Evolutionary conservation across 2,113 vertebrate genomes (phyloP).

Genomic region (Leucosticte australis): DNA sequence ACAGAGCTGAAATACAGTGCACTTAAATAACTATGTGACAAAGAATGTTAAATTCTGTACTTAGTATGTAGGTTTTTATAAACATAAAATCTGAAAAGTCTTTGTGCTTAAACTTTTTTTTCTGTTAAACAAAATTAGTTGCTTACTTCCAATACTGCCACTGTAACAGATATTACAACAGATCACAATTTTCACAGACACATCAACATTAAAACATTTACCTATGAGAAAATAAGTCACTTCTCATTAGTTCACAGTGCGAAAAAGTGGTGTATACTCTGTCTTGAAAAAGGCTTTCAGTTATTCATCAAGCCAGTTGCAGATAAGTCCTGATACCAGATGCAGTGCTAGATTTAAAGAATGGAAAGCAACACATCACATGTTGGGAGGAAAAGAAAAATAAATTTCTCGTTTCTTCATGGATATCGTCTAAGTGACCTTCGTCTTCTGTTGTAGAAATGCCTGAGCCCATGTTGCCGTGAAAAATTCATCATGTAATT

Average conservation of each 20-base stretch:
- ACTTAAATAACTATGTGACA: constrained; percentile 78
- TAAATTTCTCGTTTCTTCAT: constrained; percentile 79
- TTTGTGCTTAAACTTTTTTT: constrained; percentile 79
- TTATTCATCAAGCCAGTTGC: constrained; percentile 70
- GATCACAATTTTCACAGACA: constrained; percentile 81
- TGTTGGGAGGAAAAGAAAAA: constrained; percentile 68
- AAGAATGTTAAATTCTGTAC: constrained; percentile 76
- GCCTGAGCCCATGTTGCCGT: constrained; percentile 93
- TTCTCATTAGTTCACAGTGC: constrained; percentile 86
- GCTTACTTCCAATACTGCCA: constrained; percentile 82
- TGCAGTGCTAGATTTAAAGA: constrained; percentile 70
- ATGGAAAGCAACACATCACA: constrained; percentile 76
- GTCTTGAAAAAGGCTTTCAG: constrained; percentile 73
- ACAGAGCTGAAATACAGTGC: constrained; percentile 78
- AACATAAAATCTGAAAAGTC: constrained; percentile 76
- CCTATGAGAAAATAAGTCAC: constrained; percentile 81
- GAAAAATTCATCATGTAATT: constrained; percentile 99
- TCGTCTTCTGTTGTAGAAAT: constrained; percentile 98
- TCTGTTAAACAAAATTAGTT: constrained; percentile 75
- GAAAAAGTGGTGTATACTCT: constrained; percentile 76
- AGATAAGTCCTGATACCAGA: constrained; percentile 75
- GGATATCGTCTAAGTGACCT: constrained; percentile 90
- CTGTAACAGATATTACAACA: constrained; percentile 82
- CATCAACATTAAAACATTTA: constrained; percentile 82
- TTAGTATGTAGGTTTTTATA: constrained; percentile 65